Evolutionary conservation across 2,797 vertebrate species (phyloP).

Genomic region (Hylomyscus alleni): DNA sequence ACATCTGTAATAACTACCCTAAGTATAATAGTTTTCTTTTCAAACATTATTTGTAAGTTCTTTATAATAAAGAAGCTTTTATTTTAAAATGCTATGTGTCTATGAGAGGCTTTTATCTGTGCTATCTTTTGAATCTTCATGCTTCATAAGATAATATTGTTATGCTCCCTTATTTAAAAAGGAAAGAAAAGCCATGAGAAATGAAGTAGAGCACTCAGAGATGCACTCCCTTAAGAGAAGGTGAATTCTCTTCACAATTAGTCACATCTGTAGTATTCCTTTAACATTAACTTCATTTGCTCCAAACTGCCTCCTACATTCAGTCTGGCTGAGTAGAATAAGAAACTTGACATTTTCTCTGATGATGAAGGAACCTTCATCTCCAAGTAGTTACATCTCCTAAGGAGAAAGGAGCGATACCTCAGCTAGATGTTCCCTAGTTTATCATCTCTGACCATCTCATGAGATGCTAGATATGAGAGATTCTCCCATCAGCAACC

Average conservation of each 20-base stretch:
- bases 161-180: not conserved
- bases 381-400: not conserved
- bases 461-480: not conserved
- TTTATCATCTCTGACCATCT: not conserved
- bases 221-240: not conserved
- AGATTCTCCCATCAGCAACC: conserved; percentile 10
- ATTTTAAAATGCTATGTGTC: not conserved
- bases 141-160: not conserved
- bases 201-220: not conserved
- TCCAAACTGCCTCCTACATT: conserved; percentile 12
- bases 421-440: not conserved
- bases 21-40: not conserved
- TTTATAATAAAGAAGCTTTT: not conserved
- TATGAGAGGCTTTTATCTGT: not conserved
- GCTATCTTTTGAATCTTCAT: not conserved
- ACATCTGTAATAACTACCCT: not conserved
- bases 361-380: not conserved
- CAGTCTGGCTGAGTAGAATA: not conserved
- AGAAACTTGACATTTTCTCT: not conserved
- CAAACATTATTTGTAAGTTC: not conserved
- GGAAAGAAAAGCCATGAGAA: not conserved
- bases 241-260: not conserved
- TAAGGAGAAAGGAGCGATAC: not conserved
- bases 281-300: not conserved
- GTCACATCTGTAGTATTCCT: not conserved